phyloP scores from a whole-genome alignment of 1,140 invertebrate genomes.

The Drosophila ogumai region DNA sequence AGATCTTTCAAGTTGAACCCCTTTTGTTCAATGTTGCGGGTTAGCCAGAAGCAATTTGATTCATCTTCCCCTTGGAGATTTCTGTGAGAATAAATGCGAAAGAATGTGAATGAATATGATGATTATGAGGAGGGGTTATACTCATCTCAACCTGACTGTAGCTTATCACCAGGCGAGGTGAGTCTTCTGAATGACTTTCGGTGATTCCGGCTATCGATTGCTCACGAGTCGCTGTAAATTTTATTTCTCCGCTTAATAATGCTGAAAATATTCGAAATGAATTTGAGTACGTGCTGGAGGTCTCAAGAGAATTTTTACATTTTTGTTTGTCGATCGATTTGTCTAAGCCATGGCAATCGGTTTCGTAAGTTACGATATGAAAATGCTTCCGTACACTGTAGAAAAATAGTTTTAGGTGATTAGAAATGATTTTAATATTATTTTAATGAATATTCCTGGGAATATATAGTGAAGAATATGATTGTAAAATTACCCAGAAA shows the following conservation, averaged over 20 bases:
- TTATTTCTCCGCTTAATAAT: slow-evolving; percentile 42
- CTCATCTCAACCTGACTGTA: too few species aligned
- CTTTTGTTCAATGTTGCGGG: slow-evolving; percentile 35
- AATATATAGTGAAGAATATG: too few species aligned
- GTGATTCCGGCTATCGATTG: slow-evolving; percentile 55
- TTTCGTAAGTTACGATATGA: background rate
- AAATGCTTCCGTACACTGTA: slow-evolving; percentile 14
- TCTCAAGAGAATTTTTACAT: slow-evolving; percentile 34
- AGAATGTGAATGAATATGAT: slow-evolving; percentile 25
- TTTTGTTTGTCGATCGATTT: slow-evolving; percentile 56
- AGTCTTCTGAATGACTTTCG: slow-evolving; percentile 38
- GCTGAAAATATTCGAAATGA: slow-evolving; percentile 38
- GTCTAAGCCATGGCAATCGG: slow-evolving; percentile 20
- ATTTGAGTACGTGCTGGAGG: slow-evolving; percentile 57
- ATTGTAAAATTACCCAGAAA: background rate
- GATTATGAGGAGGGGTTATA: background rate
- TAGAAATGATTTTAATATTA: background rate
- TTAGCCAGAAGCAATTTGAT: slow-evolving; percentile 42
- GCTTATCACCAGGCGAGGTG: slow-evolving; percentile 33
- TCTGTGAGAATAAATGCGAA: slow-evolving; percentile 34
- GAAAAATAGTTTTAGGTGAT: background rate
- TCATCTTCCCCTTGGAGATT: slow-evolving; percentile 30
- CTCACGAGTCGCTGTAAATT: slow-evolving; percentile 45
- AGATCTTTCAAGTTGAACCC: slow-evolving; percentile 43
- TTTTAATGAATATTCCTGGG: background rate